Percentiles rank a stretch among this genome's conserved stretches.
Evolutionary conservation across 2,113 vertebrate genomes (phyloP).

Genomic region (Rostratula benghalensis): DNA sequence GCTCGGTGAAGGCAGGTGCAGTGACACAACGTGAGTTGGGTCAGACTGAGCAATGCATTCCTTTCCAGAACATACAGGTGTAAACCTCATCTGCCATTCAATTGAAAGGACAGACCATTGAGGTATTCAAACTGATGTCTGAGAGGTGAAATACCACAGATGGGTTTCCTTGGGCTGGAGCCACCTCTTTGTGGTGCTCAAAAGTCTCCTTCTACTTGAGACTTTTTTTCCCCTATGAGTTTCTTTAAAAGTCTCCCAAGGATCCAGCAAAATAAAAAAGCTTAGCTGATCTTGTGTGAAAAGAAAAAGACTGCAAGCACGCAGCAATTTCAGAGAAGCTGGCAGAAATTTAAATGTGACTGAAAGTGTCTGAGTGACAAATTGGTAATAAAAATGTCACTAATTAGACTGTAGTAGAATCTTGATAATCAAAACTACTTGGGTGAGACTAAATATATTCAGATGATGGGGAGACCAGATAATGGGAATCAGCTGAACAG

Average conservation of each 20-base stretch:
- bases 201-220: not conserved
- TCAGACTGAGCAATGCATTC: not conserved
- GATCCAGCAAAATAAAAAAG: constrained; percentile 35
- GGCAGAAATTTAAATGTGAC: constrained; percentile 51
- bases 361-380: constrained; percentile 61
- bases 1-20: not conserved
- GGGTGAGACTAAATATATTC: constrained; percentile 64
- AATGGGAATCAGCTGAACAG: constrained; percentile 50
- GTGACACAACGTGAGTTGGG: not conserved
- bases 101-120: fast-evolving
- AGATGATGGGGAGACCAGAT: not conserved
- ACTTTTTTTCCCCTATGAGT: not conserved
- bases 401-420: constrained; percentile 60
- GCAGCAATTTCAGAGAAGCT: constrained; percentile 35
- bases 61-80: not conserved
- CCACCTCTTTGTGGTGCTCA: not conserved
- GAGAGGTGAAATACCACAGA: not conserved
- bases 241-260: constrained; percentile 33
- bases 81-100: not conserved
- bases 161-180: not conserved
- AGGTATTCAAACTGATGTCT: not conserved
- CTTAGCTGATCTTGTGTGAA: constrained; percentile 49
- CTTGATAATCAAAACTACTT: constrained; percentile 66
- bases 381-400: constrained; percentile 66
- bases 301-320: not conserved